Base-by-base conservation (phyloP, 1,140 invertebrate genomes). In the Scylla paramamosain region DNA sequence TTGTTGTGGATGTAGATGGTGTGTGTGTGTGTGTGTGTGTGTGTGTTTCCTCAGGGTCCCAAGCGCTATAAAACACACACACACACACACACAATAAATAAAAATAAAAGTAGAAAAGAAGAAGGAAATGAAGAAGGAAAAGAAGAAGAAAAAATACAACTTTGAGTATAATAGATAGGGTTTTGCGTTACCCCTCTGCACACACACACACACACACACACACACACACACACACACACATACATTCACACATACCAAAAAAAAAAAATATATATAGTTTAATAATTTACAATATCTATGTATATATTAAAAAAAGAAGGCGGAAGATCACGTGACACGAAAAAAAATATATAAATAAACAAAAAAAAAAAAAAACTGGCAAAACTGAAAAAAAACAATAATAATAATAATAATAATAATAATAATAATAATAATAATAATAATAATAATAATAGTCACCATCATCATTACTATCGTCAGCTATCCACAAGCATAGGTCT, bases 11-110 rank as follows among this genome's bases (percentile, higher is more conserved):
- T 87, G 31, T 87, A 28, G 28, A 28, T 87, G 86, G 86, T 87
- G 45, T 87, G 86, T 87, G 86, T 32, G 86, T 31, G 86, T 32
- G 28, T 32, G 86, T 87, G 28, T 87, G 86, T 87, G 31, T 87
- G 25, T 32, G 31, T 87, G 31, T 87, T 77, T 77, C 67, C 67
- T 77, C 67, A 77, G 25, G 67, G 67, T n/a, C 20, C n/a, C 67
- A 77, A 77, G 25, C 67, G n/a, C n/a, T 77, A 77, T 20, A 3
- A 77, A 25, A 77, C 20, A n/a, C 6, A 77, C 25, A 77, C 0
- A 59, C 52, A 59, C 10, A 59, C 52, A 59, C 12, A 59, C 52
- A 59, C 10, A 59, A 4, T 8, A 12, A 59, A 59, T 20, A 59
- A 59, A 59, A 12, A 59, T 16, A 59, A 12, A 59, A 59, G 0